These are phyloP conservation scores for Pelusios castaneus DNA, from an alignment of 2,113 vertebrate genomes.

Conservation along the genomic window DNA sequence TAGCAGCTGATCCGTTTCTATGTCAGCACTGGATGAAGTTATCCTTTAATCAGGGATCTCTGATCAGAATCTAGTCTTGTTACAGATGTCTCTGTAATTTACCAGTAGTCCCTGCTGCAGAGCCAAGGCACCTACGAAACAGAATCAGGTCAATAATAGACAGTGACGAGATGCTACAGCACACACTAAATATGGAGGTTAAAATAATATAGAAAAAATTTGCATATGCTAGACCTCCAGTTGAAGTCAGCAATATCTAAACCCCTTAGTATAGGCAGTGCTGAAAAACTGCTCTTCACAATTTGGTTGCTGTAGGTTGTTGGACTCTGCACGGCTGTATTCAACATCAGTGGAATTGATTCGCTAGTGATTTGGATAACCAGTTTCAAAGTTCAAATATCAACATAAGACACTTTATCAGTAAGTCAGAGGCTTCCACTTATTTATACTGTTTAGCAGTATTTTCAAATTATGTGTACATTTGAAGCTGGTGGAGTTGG, in stretches of 20 bases:
- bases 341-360: not conserved
- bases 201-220: not conserved
- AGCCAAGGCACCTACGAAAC: not conserved
- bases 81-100: not conserved
- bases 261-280: not conserved
- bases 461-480: not conserved
- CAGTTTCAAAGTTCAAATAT: not conserved
- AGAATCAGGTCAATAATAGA: not conserved
- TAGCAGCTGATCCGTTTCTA: too few relatives aligned
- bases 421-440: not conserved
- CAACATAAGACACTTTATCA: not conserved
- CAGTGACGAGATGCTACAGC: not conserved
- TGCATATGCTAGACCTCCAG: not conserved
- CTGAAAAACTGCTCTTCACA: not conserved
- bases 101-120: not conserved
- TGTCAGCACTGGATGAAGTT: too few relatives aligned
- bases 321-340: not conserved
- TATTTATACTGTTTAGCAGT: not conserved
- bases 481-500: not conserved
- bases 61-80: not conserved
- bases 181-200: rapidly evolving
- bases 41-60: not conserved
- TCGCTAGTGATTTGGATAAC: not conserved
- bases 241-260: not conserved
- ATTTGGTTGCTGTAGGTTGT: not conserved